phyloP scores from a whole-genome alignment of 2,888 invertebrate genomes.

The Caenorhabditis imperialis region DNA sequence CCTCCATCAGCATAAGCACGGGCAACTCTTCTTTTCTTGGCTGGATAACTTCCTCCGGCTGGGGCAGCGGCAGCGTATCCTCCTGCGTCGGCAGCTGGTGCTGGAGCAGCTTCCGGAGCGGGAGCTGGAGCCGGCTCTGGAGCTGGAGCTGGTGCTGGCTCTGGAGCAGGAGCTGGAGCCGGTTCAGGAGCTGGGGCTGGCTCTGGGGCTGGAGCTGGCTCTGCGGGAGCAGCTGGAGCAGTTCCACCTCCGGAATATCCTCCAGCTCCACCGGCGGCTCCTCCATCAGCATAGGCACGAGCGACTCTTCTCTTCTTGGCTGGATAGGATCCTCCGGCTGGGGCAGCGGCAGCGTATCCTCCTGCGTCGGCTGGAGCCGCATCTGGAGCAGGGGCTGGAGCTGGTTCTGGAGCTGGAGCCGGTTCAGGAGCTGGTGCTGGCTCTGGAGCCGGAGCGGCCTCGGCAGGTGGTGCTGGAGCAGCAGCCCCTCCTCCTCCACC shows the following conservation, averaged over 20 bases:
- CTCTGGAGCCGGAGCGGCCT: too few relatives aligned
- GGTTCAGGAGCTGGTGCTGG: background rate
- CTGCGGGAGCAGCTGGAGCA: too few relatives aligned
- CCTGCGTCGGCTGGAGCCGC: background rate
- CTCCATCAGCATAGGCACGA: slow-evolving; percentile 17
- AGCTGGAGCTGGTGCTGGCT: too few relatives aligned
- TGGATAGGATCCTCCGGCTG: too few relatives aligned
- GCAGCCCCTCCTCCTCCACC: slow-evolving; percentile 1
- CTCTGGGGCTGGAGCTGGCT: too few relatives aligned
- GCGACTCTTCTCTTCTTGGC: slow-evolving; percentile 24
- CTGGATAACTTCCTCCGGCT: slow-evolving; percentile 4
- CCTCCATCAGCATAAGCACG: background rate
- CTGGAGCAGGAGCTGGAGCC: slow-evolving; percentile 13
- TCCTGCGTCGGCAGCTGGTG: too few relatives aligned
- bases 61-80: slow-evolving; percentile 1
- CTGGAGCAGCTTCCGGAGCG: slow-evolving; percentile 13
- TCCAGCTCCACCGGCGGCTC: slow-evolving; percentile 5
- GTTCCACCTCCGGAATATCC: too few relatives aligned
- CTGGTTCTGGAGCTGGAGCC: background rate
- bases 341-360: slow-evolving; percentile 7
- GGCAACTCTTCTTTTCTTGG: slow-evolving; percentile 2
- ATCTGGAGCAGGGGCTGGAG: background rate
- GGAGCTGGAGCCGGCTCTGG: too few relatives aligned
- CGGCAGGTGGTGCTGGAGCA: slow-evolving; percentile 8
- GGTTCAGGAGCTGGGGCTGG: slow-evolving; percentile 16